These are phyloP conservation scores for Pomatostomus ruficeps DNA, from an alignment of 2,113 vertebrate species.

Conservation along the genomic window DNA sequence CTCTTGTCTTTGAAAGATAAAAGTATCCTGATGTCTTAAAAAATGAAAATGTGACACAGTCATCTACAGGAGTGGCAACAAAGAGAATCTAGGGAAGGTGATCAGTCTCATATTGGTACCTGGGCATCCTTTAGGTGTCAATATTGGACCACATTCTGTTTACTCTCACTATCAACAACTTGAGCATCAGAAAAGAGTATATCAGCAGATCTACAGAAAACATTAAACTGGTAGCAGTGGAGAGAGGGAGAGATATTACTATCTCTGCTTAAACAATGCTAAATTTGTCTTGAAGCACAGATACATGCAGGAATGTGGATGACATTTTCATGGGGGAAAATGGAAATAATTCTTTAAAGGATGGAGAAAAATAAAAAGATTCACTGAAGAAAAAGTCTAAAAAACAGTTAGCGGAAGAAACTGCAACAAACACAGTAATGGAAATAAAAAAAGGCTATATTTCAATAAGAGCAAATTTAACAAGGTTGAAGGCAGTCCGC, in stretches of 20 bases:
- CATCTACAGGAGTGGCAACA: neutral
- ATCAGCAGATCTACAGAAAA: neutral
- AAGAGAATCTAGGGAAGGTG: neutral
- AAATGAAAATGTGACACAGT: neutral
- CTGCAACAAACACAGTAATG: neutral
- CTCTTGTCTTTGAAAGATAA: neutral
- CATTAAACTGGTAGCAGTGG: neutral
- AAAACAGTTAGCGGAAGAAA: neutral
- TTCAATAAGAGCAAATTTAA: neutral
- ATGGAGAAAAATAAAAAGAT: neutral
- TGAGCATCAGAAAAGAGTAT: neutral
- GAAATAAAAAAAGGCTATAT: neutral
- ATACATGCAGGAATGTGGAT: neutral
- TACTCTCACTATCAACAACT: neutral
- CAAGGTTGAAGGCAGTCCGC: neutral
- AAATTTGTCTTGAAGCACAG: neutral
- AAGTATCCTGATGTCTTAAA: neutral
- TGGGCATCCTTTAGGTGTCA: neutral
- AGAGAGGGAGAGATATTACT: neutral
- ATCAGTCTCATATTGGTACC: neutral
- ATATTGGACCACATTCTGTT: neutral
- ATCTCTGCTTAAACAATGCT: neutral
- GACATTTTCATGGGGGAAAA: neutral
- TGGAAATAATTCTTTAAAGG: neutral
- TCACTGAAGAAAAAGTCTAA: neutral